Evolutionary conservation across 2,888 invertebrate species (phyloP).

Genomic region (Coenonympha glycerion): DNA sequence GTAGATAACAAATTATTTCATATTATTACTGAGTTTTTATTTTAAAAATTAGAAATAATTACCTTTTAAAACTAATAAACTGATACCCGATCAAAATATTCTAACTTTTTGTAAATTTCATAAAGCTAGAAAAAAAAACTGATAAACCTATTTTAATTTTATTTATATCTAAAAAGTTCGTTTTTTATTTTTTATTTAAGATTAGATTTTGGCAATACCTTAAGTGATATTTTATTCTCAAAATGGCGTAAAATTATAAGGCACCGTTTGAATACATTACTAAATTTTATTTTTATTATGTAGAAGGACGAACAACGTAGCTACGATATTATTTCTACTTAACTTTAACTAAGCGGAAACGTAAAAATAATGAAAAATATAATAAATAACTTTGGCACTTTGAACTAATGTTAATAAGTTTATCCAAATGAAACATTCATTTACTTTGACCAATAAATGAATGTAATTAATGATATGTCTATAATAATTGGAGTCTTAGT

Average conservation of each 20-base stretch:
- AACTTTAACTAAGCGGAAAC: conserved; percentile 25
- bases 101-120: conserved; percentile 1
- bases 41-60: background rate
- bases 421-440: conserved; percentile 25
- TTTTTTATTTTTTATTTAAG: conserved; percentile 34
- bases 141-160: conserved; percentile 14
- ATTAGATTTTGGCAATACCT: conserved; percentile 57
- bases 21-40: background rate
- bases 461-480: conserved; percentile 56
- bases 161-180: conserved; percentile 38
- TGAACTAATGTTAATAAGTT: conserved; percentile 17
- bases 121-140: conserved; percentile 26
- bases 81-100: background rate
- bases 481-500: conserved; percentile 43
- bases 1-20: conserved; percentile 1
- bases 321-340: conserved; percentile 40
- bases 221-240: conserved; percentile 67
- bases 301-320: conserved; percentile 67
- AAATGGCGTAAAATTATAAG: conserved; percentile 74
- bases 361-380: conserved; percentile 16
- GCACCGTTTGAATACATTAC: conserved; percentile 68
- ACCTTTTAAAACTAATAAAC: background rate
- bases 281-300: conserved; percentile 50
- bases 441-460: conserved; percentile 30
- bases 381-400: conserved; percentile 31